Base-by-base conservation (phyloP, 2,113 vertebrate species). In the Galbula dea region DNA sequence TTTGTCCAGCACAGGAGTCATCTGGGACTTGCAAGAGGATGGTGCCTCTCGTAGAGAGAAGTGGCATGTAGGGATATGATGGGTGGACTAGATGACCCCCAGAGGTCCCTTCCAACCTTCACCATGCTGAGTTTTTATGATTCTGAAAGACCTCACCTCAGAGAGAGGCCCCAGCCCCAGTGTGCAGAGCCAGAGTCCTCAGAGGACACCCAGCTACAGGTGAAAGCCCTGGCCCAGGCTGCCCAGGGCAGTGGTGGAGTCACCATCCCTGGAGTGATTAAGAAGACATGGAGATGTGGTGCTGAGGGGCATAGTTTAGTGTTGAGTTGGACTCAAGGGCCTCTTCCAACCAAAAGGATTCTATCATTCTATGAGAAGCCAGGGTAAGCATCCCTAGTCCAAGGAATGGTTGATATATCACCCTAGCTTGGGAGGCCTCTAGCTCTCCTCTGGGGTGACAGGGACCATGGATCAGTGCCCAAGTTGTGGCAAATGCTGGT, bases 121-220 rank as follows among this genome's bases (percentile, higher is more conserved):
- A 30, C 15, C 51, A 30, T 54, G 29, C 15, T 54, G 51, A 27
- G 51, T 29, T 54, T 54, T 15, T 54, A 43, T 43, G 11, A 43
- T 43, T 43, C 41, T 15, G 58, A 37, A 10, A 58, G 36, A 11
- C 49, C 18, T 10, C 54, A 6, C 23, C 32, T 1, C 0, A 17
- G n/a, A 11, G 48, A 52, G 39, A 21, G 20, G 3, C 20, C n/a
- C 23, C 3, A 4, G 9, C 7, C 32, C 11, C 0, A 3, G 27
- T 1, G 39, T 1, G n/a, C 46, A 14, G 39, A 8, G 2, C 58
- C 3, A 0, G 1, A 23, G 27, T 5, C 45, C 41, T 26, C 62
- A 4, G 48, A 73, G 58, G 29, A 6, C 1, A 3, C 24, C 15
- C 8, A 2, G 1, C 7, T 17, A 0, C 0, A 7, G 32, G 2